A percentile compares a stretch with the other conserved stretches of the same genome.
These are phyloP conservation scores for Mus spicilegus DNA, from an alignment of 2,113 vertebrate species.

Conservation along the genomic window DNA sequence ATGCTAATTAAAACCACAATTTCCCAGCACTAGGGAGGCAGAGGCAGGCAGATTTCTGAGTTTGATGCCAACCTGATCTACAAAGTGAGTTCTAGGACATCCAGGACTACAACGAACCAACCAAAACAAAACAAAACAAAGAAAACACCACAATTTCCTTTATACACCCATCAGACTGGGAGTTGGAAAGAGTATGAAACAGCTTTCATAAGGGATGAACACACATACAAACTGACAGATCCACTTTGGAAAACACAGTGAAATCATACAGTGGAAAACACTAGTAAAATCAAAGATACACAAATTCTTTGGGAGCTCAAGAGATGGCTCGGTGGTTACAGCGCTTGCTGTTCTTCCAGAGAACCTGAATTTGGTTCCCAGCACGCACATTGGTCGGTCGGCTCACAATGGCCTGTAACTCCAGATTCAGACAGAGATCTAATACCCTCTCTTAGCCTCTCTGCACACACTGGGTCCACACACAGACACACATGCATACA, in stretches of 20 bases:
- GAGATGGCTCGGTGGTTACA: not conserved
- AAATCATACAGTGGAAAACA: conserved; percentile 4
- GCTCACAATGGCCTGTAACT: not conserved
- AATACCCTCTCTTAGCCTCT: not conserved
- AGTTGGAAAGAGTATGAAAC: not conserved
- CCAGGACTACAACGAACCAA: not conserved
- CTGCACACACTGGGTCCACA: not conserved
- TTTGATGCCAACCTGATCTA: not conserved
- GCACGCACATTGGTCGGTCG: not conserved
- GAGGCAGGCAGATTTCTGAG: not conserved
- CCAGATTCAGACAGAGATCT: not conserved
- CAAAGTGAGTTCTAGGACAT: not conserved
- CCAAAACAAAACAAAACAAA: not conserved
- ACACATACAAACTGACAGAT: conserved; percentile 6
- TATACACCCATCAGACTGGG: not conserved
- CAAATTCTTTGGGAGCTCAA: not conserved
- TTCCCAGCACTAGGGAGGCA: not conserved
- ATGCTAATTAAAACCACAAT: conserved; percentile 41
- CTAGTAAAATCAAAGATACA: conserved; percentile 22
- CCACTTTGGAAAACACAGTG: not conserved
- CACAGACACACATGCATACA: not conserved
- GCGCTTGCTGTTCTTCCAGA: not conserved
- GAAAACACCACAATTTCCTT: conserved; percentile 21
- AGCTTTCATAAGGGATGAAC: not conserved
- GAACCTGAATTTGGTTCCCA: not conserved